Percentiles rank a stretch among this genome's conserved stretches.
These are phyloP conservation scores for Drosophila tsacasi DNA, from an alignment of 1,140 invertebrate genomes.

Conservation along the genomic window DNA sequence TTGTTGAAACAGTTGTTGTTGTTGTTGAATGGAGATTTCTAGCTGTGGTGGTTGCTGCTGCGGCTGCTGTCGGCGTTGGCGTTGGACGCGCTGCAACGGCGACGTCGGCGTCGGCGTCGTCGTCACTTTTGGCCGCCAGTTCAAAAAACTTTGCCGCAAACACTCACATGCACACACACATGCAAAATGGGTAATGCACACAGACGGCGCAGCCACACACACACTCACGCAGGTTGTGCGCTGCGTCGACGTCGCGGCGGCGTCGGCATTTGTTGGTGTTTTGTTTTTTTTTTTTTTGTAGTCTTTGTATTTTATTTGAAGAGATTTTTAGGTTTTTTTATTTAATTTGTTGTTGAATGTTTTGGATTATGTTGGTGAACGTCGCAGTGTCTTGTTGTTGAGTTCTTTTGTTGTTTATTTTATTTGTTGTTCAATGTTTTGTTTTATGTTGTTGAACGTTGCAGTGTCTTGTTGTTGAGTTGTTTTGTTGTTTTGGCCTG, in stretches of 20 bases:
- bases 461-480: background rate
- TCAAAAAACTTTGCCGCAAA: slow-evolving; percentile 63
- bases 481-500: background rate
- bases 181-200: slow-evolving; percentile 19
- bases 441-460: background rate
- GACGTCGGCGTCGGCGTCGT: slow-evolving; percentile 58
- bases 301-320: background rate
- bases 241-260: slow-evolving; percentile 66
- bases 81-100: slow-evolving; percentile 52
- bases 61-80: slow-evolving; percentile 44
- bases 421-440: slow-evolving; percentile 25
- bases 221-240: slow-evolving; percentile 68
- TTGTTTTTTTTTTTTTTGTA: slow-evolving; percentile 4
- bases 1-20: slow-evolving; percentile 22
- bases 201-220: slow-evolving; percentile 11
- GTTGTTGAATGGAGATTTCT: slow-evolving; percentile 1
- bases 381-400: background rate
- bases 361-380: background rate
- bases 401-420: background rate
- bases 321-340: background rate
- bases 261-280: slow-evolving; percentile 53
- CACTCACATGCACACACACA: slow-evolving; percentile 52
- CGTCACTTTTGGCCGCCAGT: slow-evolving; percentile 81
- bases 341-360: slow-evolving; percentile 13
- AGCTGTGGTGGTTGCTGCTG: slow-evolving; percentile 34